These are phyloP conservation scores for Aspidiotus destructor DNA, from an alignment of 2,888 invertebrate species.

Conservation along the genomic window DNA sequence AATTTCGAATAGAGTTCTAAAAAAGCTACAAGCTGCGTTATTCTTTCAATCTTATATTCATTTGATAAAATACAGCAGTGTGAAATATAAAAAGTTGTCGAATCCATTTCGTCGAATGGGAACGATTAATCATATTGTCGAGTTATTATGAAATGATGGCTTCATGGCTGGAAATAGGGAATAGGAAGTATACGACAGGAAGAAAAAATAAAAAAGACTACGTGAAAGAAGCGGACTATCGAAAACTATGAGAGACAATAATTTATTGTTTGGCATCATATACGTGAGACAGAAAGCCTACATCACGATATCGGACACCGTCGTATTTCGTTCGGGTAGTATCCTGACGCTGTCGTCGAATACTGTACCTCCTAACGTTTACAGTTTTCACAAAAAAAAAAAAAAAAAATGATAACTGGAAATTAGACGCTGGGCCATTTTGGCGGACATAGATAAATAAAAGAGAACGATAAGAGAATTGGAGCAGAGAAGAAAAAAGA, in stretches of 20 bases:
- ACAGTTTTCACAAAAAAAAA: too few relatives aligned
- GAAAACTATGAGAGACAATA: neutral
- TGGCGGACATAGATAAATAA: too few relatives aligned
- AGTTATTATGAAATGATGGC: conserved; percentile 2
- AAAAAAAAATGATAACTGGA: too few relatives aligned
- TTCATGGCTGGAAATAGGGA: neutral
- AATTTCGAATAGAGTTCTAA: neutral
- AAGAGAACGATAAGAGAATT: too few relatives aligned
- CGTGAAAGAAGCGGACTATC: neutral
- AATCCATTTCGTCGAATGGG: neutral
- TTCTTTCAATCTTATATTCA: neutral
- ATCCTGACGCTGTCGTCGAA: conserved; percentile 4
- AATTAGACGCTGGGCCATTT: too few relatives aligned
- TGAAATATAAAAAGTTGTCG: neutral
- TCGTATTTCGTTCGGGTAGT: neutral
- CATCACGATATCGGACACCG: neutral
- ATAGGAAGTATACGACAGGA: neutral
- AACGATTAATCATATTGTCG: conserved; percentile 1
- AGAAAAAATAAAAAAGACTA: neutral
- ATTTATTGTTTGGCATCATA: neutral
- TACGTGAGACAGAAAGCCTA: neutral
- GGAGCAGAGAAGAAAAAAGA: too few relatives aligned
- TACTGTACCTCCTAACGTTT: neutral
- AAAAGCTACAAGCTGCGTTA: neutral
- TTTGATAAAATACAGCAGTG: neutral